Conservation (phyloP, 2,113 vertebrate species). For the Malurus melanocephalus region DNA sequence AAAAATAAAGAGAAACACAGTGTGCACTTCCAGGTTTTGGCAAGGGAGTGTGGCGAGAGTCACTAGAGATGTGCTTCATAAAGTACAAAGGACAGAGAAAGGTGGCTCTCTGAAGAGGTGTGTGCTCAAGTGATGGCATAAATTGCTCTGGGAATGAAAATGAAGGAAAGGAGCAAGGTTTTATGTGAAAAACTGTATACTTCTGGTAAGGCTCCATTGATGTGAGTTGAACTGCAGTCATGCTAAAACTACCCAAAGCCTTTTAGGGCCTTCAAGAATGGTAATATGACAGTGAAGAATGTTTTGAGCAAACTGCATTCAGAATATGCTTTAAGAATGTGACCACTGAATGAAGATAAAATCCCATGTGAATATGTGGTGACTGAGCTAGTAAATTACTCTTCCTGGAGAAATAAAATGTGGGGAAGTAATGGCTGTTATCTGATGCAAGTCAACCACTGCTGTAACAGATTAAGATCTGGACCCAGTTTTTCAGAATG, state of each 20-base stretch:
- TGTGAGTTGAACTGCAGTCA: neutral
- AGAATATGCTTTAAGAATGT: neutral
- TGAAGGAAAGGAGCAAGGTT: neutral
- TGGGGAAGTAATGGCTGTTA: neutral
- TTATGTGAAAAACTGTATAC: neutral
- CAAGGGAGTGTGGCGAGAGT: neutral
- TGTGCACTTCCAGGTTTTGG: neutral
- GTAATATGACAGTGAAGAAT: neutral
- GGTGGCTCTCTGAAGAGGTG: neutral
- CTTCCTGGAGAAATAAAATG: neutral
- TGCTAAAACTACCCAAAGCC: neutral
- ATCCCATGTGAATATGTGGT: neutral
- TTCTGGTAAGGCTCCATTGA: neutral
- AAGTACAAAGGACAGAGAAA: neutral
- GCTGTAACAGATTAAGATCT: neutral
- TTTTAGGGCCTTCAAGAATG: neutral
- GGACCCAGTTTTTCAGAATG: neutral
- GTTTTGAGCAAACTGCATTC: neutral
- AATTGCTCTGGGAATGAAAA: neutral
- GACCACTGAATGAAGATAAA: neutral
- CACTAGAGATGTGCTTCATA: neutral
- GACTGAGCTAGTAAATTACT: neutral
- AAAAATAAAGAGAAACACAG: neutral
- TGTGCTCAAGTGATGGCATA: neutral
- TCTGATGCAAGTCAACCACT: neutral